Evolutionary conservation across 1,140 invertebrate species (phyloP), one percentile per base, ranked within the genome.

Genomic region (Conus ventricosus): DNA sequence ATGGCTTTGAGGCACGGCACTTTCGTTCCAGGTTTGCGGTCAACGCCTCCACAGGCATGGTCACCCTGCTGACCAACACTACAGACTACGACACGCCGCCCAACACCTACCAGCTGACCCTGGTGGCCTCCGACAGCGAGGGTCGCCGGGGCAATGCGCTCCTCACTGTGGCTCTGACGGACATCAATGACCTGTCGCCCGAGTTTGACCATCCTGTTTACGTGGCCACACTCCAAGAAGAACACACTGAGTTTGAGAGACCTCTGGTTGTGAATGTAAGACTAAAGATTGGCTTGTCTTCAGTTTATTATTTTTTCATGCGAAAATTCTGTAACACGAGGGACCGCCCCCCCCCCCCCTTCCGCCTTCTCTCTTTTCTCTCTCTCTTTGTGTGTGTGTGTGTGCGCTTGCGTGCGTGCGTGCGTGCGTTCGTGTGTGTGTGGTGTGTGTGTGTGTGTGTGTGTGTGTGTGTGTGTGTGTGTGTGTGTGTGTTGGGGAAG

Each of bases 81-180:
- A 96, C 99, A 93, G 98, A 99, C 95, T 96, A 98, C 53, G 98
- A 99, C 95, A 96, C 81, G 0, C 81, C 97, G 51, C 96, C 97
- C 20, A 96, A 97, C 0, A 96, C 97, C 5, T 98, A 98, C 95
- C 98, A 97, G 95, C 95, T 99, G 6, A 99, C 98, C 0, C 97
- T 99, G 0, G 98, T 99, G 94, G 98, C 98, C 1, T 96, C 98
- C 90, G 98, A 99, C 94, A 97, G 98, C 5, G 96, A 96, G 91
- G 98, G 98, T 80, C 84, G 87, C 10, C 86, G 85, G 60, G 88
- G n/a, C 54, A 89, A 87, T 39, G 87, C 89, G 17, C 89, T 87
- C 27, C 85, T 91, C 53, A 86, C 57, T 8, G 76, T 92, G 25
- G 8, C 6, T 5, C n/a, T 92, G 51, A 86, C 71, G 17, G 91